phyloP scores from a whole-genome alignment of 2,113 vertebrate genomes.

The Larimichthys polyactis region DNA sequence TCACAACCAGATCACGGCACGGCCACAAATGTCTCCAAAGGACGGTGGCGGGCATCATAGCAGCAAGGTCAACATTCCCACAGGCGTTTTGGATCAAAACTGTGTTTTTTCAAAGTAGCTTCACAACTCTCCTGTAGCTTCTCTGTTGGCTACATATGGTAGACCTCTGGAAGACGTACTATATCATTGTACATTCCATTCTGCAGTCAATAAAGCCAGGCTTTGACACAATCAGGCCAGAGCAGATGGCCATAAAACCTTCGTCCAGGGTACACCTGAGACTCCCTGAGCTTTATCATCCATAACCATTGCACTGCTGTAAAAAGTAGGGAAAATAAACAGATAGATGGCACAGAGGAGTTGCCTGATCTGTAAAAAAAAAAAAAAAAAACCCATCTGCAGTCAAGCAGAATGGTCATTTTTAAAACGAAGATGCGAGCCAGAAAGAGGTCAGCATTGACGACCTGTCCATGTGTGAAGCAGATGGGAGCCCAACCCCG shows the following conservation, averaged over 20 bases:
- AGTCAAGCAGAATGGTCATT: slow-evolving; percentile 46
- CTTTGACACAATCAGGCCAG: slow-evolving; percentile 59
- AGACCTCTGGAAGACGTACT: not conserved
- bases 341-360: slow-evolving; percentile 39
- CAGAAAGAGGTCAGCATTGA: slow-evolving; percentile 25
- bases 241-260: slow-evolving; percentile 60
- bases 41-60: accelerated
- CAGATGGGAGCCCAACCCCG: slow-evolving; percentile 16
- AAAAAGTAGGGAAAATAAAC: slow-evolving; percentile 50
- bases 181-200: slow-evolving; percentile 30
- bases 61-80: not conserved
- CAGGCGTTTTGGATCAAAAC: not conserved
- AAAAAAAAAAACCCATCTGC: slow-evolving; percentile 23
- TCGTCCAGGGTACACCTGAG: slow-evolving; percentile 65
- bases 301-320: slow-evolving; percentile 27
- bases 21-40: slow-evolving; percentile 1
- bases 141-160: not conserved
- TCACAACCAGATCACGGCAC: not conserved
- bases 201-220: slow-evolving; percentile 42
- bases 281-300: slow-evolving; percentile 55
- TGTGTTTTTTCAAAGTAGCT: not conserved
- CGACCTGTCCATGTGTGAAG: slow-evolving; percentile 52
- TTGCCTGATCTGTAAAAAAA: slow-evolving; percentile 13
- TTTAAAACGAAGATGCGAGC: slow-evolving; percentile 14
- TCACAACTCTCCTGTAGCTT: not conserved